Conservation (phyloP, 1,140 invertebrate genomes). For the Drosophila rufa region DNA sequence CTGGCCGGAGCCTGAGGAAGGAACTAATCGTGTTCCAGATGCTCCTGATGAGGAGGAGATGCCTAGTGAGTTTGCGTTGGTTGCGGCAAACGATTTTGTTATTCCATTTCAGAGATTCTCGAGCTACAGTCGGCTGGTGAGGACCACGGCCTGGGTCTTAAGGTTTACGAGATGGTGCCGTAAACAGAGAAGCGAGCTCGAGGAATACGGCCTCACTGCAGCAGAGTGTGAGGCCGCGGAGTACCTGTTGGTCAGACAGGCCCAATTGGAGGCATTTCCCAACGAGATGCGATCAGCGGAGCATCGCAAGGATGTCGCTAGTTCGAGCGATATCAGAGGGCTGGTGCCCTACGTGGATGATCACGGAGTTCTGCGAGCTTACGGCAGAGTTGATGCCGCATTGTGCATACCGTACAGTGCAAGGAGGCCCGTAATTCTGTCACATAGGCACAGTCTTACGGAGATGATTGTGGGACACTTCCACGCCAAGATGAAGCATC, state of each 20-base stretch:
- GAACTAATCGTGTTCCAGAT: not conserved
- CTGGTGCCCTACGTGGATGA: conserved; percentile 2
- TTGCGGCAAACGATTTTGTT: not conserved
- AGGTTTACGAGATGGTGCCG: too few relatives aligned
- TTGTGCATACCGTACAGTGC: not conserved
- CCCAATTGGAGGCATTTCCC: not conserved
- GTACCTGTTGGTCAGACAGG: conserved; percentile 8
- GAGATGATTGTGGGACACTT: conserved; percentile 1
- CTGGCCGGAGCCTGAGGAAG: not conserved
- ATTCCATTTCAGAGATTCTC: conserved; percentile 6
- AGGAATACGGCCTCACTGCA: not conserved
- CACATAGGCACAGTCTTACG: not conserved
- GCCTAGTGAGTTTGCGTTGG: conserved; percentile 5
- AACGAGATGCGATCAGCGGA: not conserved
- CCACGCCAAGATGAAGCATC: conserved; percentile 12
- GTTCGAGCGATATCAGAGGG: conserved; percentile 1
- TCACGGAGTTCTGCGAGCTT: not conserved
- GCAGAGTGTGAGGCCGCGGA: not conserved
- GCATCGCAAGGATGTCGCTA: not conserved
- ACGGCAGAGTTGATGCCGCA: conserved; percentile 9
- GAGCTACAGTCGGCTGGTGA: not conserved
- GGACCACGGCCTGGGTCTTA: too few relatives aligned
- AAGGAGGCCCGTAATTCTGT: conserved; percentile 4
- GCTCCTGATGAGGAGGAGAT: conserved; percentile 9
- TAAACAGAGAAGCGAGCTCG: too few relatives aligned